Evolutionary conservation across 2,888 invertebrate genomes (phyloP).

Genomic region (Parnassius glacialis): DNA sequence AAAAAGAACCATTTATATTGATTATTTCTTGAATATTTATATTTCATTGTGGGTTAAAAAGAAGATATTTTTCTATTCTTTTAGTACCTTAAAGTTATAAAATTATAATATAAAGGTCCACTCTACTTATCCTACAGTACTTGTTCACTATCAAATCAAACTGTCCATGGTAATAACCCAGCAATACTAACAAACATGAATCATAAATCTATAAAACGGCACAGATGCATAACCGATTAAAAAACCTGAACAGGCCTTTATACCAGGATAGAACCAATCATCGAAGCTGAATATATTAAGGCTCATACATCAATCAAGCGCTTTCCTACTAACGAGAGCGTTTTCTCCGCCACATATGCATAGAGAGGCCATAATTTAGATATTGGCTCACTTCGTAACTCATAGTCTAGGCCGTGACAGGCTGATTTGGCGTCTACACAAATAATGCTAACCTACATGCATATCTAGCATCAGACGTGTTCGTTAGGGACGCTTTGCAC

Average conservation of each 20-base stretch:
- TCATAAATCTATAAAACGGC: conserved; percentile 20
- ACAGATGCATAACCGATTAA: conserved; percentile 23
- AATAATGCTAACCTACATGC: conserved; percentile 53
- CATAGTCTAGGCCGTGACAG: conserved; percentile 56
- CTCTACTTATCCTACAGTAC: too few species aligned
- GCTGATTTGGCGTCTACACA: conserved; percentile 60
- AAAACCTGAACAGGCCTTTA: conserved; percentile 12
- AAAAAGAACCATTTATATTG: too few species aligned
- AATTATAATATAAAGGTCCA: too few species aligned
- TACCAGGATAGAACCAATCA: conserved; percentile 15
- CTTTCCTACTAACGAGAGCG: conserved; percentile 63
- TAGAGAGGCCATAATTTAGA: conserved; percentile 72
- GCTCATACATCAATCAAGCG: conserved; percentile 41
- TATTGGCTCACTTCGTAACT: conserved; percentile 60
- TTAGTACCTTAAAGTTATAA: too few species aligned
- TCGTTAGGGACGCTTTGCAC: conserved; percentile 24
- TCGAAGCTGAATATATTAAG: conserved; percentile 35
- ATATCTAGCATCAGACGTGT: conserved; percentile 24
- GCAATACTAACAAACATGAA: conserved; percentile 10
- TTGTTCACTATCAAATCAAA: too few species aligned
- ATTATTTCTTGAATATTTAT: too few species aligned
- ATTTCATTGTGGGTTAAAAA: too few species aligned
- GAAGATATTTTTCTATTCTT: too few species aligned
- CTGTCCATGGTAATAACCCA: background rate
- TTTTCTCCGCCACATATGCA: conserved; percentile 68